A percentile compares a stretch with the other conserved stretches of the same genome.
Evolutionary conservation across 2,888 invertebrate species (phyloP).

Genomic region (Willowsia nigromaculata): DNA sequence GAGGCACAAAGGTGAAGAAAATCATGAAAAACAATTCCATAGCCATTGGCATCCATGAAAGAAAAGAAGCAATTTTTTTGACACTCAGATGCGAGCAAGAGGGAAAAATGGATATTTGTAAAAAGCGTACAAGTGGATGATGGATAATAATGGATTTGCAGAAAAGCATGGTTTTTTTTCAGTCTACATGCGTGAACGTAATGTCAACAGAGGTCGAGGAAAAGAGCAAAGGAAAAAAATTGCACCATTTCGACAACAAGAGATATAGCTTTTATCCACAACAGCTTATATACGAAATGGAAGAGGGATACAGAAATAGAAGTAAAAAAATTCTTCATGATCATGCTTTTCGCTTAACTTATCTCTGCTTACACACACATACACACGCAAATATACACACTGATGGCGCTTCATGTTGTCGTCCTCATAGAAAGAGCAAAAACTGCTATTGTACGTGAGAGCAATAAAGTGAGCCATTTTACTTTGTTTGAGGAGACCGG

Average conservation of each 20-base stretch:
- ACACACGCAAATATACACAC: slow-evolving; percentile 6
- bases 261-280: not conserved
- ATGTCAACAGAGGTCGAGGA: slow-evolving; percentile 11
- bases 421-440: not conserved
- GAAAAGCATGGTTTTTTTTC: slow-evolving; percentile 5
- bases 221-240: not conserved
- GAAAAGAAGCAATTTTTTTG: not conserved
- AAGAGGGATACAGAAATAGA: not conserved
- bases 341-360: not conserved
- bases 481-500: not conserved
- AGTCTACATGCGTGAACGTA: slow-evolving; percentile 17
- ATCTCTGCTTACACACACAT: not conserved
- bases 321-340: not conserved
- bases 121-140: not conserved
- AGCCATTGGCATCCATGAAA: not conserved
- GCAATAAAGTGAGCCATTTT: slow-evolving; percentile 17
- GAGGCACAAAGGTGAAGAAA: not conserved
- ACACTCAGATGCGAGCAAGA: not conserved
- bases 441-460: slow-evolving; percentile 19
- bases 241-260: not conserved
- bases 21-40: not conserved
- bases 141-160: not conserved
- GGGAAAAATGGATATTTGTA: not conserved
- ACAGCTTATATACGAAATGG: not conserved
- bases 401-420: not conserved